These are phyloP conservation scores for Barypeithes pellucidus DNA, from an alignment of 2,888 invertebrate species.

Conservation along the genomic window DNA sequence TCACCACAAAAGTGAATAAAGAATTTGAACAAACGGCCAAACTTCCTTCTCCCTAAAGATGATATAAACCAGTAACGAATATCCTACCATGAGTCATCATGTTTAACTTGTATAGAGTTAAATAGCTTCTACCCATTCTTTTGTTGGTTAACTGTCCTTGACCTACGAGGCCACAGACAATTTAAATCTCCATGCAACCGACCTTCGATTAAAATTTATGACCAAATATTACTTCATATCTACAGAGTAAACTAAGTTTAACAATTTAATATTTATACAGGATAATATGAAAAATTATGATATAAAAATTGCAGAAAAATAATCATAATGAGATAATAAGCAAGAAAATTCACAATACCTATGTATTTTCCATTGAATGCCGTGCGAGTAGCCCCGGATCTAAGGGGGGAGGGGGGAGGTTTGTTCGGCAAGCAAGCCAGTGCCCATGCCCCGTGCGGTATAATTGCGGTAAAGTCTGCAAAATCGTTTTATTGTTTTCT, in stretches of 20 bases:
- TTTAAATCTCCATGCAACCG: constrained; percentile 1
- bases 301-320: too few relatives aligned
- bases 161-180: constrained; percentile 18
- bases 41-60: background rate
- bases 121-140: constrained; percentile 16
- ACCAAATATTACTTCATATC: background rate
- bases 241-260: background rate
- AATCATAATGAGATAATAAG: too few relatives aligned
- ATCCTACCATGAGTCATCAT: constrained; percentile 10
- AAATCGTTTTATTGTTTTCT: too few relatives aligned
- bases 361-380: too few relatives aligned
- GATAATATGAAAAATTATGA: too few relatives aligned
- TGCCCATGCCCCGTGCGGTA: too few relatives aligned
- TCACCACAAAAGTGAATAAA: background rate
- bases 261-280: too few relatives aligned
- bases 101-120: constrained; percentile 8
- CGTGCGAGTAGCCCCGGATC: too few relatives aligned
- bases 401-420: too few relatives aligned
- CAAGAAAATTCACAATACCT: too few relatives aligned
- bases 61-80: background rate
- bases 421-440: too few relatives aligned
- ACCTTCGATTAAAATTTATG: background rate
- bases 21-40: background rate
- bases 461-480: too few relatives aligned
- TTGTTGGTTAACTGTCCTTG: constrained; percentile 17